Conservation (phyloP, 2,888 invertebrate genomes). For the Phaonia tiefii region DNA sequence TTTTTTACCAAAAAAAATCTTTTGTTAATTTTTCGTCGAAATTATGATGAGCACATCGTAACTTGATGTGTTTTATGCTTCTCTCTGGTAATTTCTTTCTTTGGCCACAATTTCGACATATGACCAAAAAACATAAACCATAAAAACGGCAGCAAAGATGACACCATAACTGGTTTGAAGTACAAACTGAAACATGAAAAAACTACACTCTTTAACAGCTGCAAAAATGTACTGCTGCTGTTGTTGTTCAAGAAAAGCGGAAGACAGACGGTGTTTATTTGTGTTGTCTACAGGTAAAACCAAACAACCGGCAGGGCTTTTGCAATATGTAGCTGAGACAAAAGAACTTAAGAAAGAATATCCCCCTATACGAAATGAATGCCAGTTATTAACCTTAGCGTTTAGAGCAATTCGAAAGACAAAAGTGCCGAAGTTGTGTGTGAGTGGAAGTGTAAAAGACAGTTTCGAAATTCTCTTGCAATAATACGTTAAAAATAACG, state of each 20-base stretch:
- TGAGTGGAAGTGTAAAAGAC: no score
- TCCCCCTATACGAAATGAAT: no score
- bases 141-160: constrained; percentile 2
- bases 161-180: constrained; percentile 22
- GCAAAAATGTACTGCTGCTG: not conserved
- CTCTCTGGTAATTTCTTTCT: not conserved
- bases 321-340: not conserved
- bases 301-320: not conserved
- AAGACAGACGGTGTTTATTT: not conserved
- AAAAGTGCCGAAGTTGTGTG: no score
- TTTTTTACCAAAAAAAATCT: no score
- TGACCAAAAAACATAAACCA: not conserved
- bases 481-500: no score
- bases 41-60: constrained; percentile 9
- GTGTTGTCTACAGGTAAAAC: not conserved
- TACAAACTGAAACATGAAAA: no score
- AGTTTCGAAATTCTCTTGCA: no score
- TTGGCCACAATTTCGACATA: constrained; percentile 1
- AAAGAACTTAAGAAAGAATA: constrained; percentile 25
- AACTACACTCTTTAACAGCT: constrained; percentile 8
- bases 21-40: constrained; percentile 1
- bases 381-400: constrained; percentile 14
- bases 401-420: no score
- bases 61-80: not conserved
- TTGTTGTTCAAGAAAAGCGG: not conserved